Percentiles rank a stretch among this genome's conserved stretches.
These are phyloP conservation scores for Hesperophylax magnus DNA, from an alignment of 1,140 invertebrate species.

Conservation along the genomic window DNA sequence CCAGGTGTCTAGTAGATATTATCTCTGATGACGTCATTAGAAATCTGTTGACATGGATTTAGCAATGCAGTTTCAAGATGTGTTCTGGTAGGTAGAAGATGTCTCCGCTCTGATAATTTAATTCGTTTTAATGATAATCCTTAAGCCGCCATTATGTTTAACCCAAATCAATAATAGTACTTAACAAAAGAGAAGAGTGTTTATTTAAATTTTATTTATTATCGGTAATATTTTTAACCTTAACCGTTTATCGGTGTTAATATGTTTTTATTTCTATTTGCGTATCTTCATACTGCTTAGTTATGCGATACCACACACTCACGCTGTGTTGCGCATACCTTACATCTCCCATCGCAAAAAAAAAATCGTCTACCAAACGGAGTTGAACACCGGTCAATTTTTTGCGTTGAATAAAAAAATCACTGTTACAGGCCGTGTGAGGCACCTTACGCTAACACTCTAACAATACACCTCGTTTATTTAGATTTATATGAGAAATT, in stretches of 20 bases:
- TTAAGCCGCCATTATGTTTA: too few species aligned
- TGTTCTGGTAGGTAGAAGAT: too few species aligned
- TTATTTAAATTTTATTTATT: too few species aligned
- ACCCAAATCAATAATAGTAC: too few species aligned
- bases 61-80: too few species aligned
- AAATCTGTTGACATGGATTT: too few species aligned
- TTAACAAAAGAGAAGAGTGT: too few species aligned
- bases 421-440: slow-evolving; percentile 18
- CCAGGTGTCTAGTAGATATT: too few species aligned
- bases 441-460: slow-evolving; percentile 17
- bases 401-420: slow-evolving; percentile 7
- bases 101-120: too few species aligned
- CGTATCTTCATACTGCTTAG: slow-evolving; percentile 5
- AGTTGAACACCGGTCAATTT: slow-evolving; percentile 26
- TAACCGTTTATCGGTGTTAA: background rate
- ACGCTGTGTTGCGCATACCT: slow-evolving; percentile 2
- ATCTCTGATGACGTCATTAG: too few species aligned
- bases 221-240: too few species aligned
- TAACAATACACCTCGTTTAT: slow-evolving; percentile 36
- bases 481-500: slow-evolving; percentile 40
- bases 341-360: slow-evolving; percentile 11
- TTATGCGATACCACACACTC: background rate
- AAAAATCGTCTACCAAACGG: slow-evolving; percentile 13
- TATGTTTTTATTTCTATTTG: background rate
- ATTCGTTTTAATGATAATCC: too few species aligned